Base-by-base conservation (phyloP, 2,888 invertebrate species). In the Acronicta leporina region DNA sequence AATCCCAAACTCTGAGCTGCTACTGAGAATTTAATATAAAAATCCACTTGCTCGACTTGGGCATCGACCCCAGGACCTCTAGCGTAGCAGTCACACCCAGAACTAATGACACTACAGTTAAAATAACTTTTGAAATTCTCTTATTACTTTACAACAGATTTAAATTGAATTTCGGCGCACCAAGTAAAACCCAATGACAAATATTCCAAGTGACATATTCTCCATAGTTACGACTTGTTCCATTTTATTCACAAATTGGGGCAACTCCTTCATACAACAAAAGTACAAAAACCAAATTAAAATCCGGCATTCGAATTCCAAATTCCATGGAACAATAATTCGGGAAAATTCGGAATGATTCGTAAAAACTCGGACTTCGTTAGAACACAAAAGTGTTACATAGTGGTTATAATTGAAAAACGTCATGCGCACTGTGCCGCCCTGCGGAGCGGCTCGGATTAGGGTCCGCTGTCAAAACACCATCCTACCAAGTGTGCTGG, bases 381-480 rank as follows among this genome's bases (percentile, higher is more conserved):
- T 63, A 16, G 43, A 52, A 53, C 52, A 76, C 85, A 87, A 88
- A 87, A 91, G 90, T 91, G 89, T 89, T 86, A 90, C 88, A 87
- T 84, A 84, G 87, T 88, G 87, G 86, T 89, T 91, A 87, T 92
- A 92, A 92, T 77, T 77, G 77, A 75, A 77, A 91, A 92, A 90
- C 75, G 92, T 92, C 92, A 90, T 79, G 70, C 73, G 84, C 92
- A 92, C 85, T 71, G 85, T 83, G 90, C 86, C 91, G 87, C 88
- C 92, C 92, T 88, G 89, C 87, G 85, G 91, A 82, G 92, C 82
- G 75, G 83, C 66, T 77, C 70, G 87, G 89, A 91, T 90, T 91
- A 91, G 91, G 92, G 91, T 89, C 87, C 68, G 80, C 88, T 89
- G 92, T 92, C 91, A 91, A 86, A 88, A 87, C 85, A 87, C 84